These are phyloP conservation scores for Lasioglossum calceatum DNA, from an alignment of 2,888 invertebrate genomes.

Conservation along the genomic window DNA sequence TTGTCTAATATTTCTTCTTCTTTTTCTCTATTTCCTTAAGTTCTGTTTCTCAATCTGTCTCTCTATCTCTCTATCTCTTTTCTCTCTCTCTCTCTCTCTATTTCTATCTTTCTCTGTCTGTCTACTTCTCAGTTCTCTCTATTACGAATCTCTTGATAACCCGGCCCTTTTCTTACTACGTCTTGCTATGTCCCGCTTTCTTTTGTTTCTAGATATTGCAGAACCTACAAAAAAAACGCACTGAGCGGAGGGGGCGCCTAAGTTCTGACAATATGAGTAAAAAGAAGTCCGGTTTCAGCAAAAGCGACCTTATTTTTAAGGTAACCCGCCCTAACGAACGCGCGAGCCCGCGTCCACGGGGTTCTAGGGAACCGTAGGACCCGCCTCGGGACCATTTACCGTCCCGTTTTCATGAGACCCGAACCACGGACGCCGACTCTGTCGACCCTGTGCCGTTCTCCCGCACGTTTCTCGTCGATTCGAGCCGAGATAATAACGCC, in stretches of 20 bases:
- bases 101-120: conserved; percentile 27
- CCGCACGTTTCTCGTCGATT: background rate
- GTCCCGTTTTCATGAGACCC: conserved; percentile 74
- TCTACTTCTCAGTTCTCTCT: conserved; percentile 67
- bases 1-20: conserved; percentile 3
- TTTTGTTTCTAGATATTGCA: conserved; percentile 98
- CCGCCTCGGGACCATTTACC: conserved; percentile 61
- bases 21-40: conserved; percentile 14
- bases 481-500: background rate
- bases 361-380: conserved; percentile 64
- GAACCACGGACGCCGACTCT: conserved; percentile 69
- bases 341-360: conserved; percentile 81
- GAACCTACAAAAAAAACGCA: conserved; percentile 99
- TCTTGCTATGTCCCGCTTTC: conserved; percentile 90
- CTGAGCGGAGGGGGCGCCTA: conserved; percentile 98
- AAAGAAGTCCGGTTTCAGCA: conserved; percentile 96
- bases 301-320: conserved; percentile 99
- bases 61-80: conserved; percentile 10
- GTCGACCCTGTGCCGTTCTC: background rate
- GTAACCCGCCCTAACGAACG: conserved; percentile 90
- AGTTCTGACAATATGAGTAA: conserved; percentile 95
- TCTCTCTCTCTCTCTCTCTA: conserved; percentile 16
- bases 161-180: conserved; percentile 87
- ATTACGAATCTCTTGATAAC: conserved; percentile 81
- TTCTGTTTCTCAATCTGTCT: background rate